Evolutionary conservation across 2,113 vertebrate species (phyloP).

Genomic region (human): GRCh38 chr4:127009001-127009500

Average conservation of each 20-base stretch:
- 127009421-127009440: background rate
- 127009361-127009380: fast-evolving
- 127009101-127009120: background rate
- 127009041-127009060: background rate
- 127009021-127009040: background rate
- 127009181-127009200: background rate
- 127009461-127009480: background rate
- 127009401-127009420: background rate
- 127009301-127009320: background rate
- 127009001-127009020: background rate
- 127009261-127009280: background rate
- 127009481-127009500: background rate
- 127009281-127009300: background rate
- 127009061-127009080: background rate
- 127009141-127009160: background rate
- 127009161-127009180: background rate
- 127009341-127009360: background rate
- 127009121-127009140: background rate
- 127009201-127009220: background rate
- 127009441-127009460: background rate
- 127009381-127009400: background rate
- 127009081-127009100: background rate
- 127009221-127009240: background rate
- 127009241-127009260: background rate
- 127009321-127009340: background rate